Evolutionary conservation across 2,113 vertebrate species (phyloP), one percentile per base, ranked within the genome.

Genomic region (Saimiri boliviensis): DNA sequence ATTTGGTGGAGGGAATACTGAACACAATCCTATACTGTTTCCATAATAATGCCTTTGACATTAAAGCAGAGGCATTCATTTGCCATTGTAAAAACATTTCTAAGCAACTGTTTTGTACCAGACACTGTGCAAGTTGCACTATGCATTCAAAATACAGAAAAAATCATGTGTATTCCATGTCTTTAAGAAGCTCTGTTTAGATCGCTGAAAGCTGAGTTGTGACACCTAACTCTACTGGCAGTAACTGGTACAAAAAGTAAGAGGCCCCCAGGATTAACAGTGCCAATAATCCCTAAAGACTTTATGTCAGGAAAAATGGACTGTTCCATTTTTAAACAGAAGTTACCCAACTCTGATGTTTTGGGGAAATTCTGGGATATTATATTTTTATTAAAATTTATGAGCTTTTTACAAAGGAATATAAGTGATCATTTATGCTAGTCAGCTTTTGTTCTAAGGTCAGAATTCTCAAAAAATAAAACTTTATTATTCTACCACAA

Each of bases 341-440:
- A 93, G 76, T 94, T 89, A 96, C 14, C 58, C 81, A 97, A 92
- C 37, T 92, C 49, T 77, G 74, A 91, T 86, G 52, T 96, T 86
- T n/a, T 3, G 42, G 68, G 49, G 25, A 95, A 85, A 96, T 86
- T 70, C 32, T 93, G 40, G 71, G 52, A 6, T 12, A 94, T 97
- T 93, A 95, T 37, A 95, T 76, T 96, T 95, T 95, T 97, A 97
- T 66, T 97, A 96, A 95, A 95, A 95, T 97, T 93, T 97, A 94
- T 92, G 76, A 95, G 60, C 94, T 95, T 97, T 93, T 90, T 0
- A 86, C 88, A 95, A 96, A 93, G 87, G 27, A 95, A 95, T 70
- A 90, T 70, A 96, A 94, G 73, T 58, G 79, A 79, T 35, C 94
- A 97, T 71, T 95, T 40, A 4, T 1, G n/a, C 71, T 92, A 71